phyloP scores from a whole-genome alignment of 2,113 vertebrate species.

The Ranitomeya imitator region DNA sequence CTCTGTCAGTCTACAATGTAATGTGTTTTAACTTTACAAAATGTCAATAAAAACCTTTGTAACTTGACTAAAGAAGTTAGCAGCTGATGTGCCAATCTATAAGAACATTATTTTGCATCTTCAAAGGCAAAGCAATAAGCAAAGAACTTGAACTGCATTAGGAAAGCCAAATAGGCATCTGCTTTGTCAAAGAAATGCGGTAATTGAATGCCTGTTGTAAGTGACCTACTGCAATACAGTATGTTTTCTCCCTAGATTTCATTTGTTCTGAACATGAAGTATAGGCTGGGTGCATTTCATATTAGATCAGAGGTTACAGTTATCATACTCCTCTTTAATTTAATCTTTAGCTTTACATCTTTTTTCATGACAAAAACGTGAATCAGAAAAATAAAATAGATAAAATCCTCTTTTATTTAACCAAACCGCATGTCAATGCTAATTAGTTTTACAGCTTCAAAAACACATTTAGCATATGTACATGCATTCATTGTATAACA shows the following conservation, averaged over 20 bases:
- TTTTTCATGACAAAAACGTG: neutral
- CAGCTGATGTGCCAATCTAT: neutral
- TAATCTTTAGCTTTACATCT: neutral
- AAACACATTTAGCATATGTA: neutral
- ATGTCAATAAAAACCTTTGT: no score
- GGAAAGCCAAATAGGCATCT: neutral
- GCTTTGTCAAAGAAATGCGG: neutral
- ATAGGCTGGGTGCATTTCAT: no score
- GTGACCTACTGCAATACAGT: neutral
- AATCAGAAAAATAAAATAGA: neutral
- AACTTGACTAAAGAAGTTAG: neutral
- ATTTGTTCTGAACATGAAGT: neutral
- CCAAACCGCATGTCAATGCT: neutral
- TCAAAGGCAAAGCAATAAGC: neutral
- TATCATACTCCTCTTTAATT: neutral
- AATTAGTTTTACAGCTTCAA: constrained; percentile 4
- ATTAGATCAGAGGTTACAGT: neutral
- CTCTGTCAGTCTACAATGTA: no score
- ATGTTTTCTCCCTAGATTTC: neutral
- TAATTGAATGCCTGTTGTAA: neutral
- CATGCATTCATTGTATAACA: neutral
- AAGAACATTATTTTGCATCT: neutral
- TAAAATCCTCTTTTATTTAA: neutral
- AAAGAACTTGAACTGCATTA: neutral
- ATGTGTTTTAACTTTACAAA: no score